Base-by-base conservation (phyloP, 1,140 invertebrate species). In the Panonychus citri region DNA sequence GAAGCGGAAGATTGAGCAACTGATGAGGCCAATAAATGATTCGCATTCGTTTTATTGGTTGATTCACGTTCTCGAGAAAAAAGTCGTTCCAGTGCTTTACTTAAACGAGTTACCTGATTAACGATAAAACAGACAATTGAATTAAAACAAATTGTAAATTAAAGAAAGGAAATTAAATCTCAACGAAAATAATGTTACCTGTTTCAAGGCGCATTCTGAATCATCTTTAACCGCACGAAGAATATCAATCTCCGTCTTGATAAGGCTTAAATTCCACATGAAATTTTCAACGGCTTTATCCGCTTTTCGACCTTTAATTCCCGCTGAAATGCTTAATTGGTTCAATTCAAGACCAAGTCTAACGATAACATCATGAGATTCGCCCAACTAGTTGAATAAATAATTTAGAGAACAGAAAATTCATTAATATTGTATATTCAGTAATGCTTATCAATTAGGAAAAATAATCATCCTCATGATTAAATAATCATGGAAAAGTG, bases 1-100 rank as follows among this genome's bases (percentile, higher is more conserved):
- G 64, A 12, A 67, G 54, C 46, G 69, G 56, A 66, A 68, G 60
- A 30, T 64, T 63, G 50, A 54, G 49, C 37, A 59, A 39, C 54
- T 60, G 26, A 40, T 46, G 59, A 34, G 46, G 55, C 39, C 48
- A 49, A 13, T 52, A 52, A 28, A 52, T 56, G 43, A 43, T 30
- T n/a, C 39, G 40, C 28, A 49, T 49, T 19, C 42, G 40, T 27
- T 42, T 13, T 21, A 40, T 52, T 4, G 53, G 15, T 50, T 58
- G 53, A 26, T 56, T 52, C 4, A 43, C 25, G 52, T 60, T 56
- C 43, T 19, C 43, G 43, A 21, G n/a, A 13, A 19, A 46, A 46
- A n/a, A 46, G 8, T 19, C 43, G 5, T 46, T 46, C 15, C 43
- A 46, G 19, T n/a, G 43, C 43, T 7, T 2, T n/a, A 19, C n/a